These are phyloP conservation scores for Dendrocincla fuliginosa DNA, from an alignment of 2,797 vertebrate genomes.

Conservation along the genomic window DNA sequence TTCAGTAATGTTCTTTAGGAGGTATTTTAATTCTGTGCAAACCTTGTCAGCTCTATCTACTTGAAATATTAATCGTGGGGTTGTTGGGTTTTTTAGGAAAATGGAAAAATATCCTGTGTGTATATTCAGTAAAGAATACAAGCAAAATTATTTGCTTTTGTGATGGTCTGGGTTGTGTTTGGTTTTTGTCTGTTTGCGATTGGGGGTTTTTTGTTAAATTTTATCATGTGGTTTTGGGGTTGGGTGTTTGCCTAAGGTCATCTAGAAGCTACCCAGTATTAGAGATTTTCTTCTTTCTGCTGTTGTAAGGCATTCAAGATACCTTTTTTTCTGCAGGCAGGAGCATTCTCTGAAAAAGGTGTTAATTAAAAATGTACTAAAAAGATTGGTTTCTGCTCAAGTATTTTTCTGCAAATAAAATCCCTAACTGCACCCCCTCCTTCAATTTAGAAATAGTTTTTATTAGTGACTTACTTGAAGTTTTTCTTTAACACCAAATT, in stretches of 20 bases:
- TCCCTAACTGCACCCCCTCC: neutral
- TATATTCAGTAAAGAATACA: neutral
- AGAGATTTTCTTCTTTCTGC: neutral
- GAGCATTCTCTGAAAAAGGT: neutral
- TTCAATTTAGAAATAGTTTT: neutral
- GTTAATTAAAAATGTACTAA: neutral
- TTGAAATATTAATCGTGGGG: neutral
- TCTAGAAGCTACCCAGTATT: rapidly evolving
- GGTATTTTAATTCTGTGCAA: neutral
- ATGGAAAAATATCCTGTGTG: neutral
- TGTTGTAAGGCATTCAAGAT: neutral
- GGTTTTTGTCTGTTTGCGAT: neutral
- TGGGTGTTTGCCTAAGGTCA: neutral
- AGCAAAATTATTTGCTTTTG: neutral
- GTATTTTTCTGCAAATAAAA: neutral
- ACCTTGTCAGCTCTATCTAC: neutral
- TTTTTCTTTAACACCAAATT: neutral
- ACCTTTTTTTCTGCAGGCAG: neutral
- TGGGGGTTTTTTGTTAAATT: neutral
- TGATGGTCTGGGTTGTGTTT: neutral
- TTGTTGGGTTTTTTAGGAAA: neutral
- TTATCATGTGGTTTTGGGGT: neutral
- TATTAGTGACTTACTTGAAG: neutral
- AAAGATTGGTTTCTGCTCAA: neutral
- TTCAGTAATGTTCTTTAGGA: constrained; percentile 22